Evolutionary conservation across 2,888 invertebrate species (phyloP).

Genomic region (Lordiphosa fenestrarum): DNA sequence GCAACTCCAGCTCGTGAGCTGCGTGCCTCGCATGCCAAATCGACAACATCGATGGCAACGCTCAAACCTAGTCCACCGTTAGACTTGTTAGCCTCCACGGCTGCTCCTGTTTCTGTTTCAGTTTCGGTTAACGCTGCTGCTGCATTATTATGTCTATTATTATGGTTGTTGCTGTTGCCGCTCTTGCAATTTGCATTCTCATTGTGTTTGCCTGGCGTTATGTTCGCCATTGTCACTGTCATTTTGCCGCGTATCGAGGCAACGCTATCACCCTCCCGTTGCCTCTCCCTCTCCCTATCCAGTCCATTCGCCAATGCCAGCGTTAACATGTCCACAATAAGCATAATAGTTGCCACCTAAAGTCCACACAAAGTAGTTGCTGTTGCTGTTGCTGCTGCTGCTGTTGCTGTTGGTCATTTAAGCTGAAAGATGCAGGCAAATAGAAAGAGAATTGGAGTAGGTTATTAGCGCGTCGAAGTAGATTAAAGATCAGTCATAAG

Average conservation of each 20-base stretch:
- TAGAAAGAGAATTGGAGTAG: slow-evolving; percentile 6
- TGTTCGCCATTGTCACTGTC: slow-evolving; percentile 40
- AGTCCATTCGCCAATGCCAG: slow-evolving; percentile 57
- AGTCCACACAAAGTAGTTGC: slow-evolving; percentile 14
- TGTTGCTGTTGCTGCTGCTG: slow-evolving; percentile 1
- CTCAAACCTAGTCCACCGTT: slow-evolving; percentile 38
- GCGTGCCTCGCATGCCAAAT: slow-evolving; percentile 65
- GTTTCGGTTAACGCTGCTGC: slow-evolving; percentile 13
- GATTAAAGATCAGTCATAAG: not conserved
- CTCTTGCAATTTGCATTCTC: slow-evolving; percentile 43
- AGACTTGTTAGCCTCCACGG: slow-evolving; percentile 38
- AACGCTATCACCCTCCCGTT: slow-evolving; percentile 19
- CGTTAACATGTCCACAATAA: slow-evolving; percentile 68
- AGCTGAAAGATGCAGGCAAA: not conserved
- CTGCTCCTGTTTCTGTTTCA: slow-evolving; percentile 23
- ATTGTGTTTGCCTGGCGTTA: slow-evolving; percentile 40
- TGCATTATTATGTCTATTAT: slow-evolving; percentile 6
- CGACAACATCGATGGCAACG: slow-evolving; percentile 20
- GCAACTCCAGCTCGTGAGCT: slow-evolving; percentile 33
- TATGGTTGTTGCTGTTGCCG: slow-evolving; percentile 31
- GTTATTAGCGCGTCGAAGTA: slow-evolving; percentile 6
- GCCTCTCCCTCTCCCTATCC: slow-evolving; percentile 22
- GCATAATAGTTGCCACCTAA: slow-evolving; percentile 42
- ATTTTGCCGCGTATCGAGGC: slow-evolving; percentile 34
- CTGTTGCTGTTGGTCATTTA: slow-evolving; percentile 9